Conservation (phyloP, 2,888 invertebrate genomes). For the Protodeltote pygarga region DNA sequence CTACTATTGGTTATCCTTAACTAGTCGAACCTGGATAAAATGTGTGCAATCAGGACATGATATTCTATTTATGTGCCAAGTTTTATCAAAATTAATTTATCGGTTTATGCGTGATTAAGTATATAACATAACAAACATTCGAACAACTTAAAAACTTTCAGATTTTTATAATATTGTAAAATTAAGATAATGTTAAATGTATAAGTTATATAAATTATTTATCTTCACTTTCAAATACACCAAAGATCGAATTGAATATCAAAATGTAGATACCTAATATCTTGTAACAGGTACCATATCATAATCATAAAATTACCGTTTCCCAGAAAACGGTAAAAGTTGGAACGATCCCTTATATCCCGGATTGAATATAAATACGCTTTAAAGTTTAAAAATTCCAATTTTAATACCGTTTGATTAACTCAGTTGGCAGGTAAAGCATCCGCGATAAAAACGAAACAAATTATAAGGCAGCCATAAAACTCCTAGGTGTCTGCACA, state of each 20-base stretch:
- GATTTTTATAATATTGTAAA: too few relatives aligned
- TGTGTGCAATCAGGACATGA: too few relatives aligned
- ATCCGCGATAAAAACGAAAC: constrained; percentile 80
- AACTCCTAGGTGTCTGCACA: constrained; percentile 81
- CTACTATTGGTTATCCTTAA: too few relatives aligned
- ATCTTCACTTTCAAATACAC: too few relatives aligned
- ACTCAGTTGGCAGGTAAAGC: constrained; percentile 60
- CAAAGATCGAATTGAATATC: constrained; percentile 12
- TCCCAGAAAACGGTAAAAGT: constrained; percentile 29
- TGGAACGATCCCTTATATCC: constrained; percentile 15
- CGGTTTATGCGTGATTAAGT: too few relatives aligned
- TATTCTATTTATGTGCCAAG: too few relatives aligned
- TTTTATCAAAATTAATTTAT: too few relatives aligned
- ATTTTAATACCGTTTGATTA: constrained; percentile 68
- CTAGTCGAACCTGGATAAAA: too few relatives aligned
- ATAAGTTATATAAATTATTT: too few relatives aligned
- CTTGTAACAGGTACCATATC: too few relatives aligned
- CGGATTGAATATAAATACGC: constrained; percentile 45
- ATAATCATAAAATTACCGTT: constrained; percentile 20
- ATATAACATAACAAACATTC: not conserved
- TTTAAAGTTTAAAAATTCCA: constrained; percentile 46
- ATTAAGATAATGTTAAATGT: too few relatives aligned
- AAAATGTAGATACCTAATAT: constrained; percentile 1
- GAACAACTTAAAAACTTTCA: too few relatives aligned
- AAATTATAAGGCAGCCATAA: constrained; percentile 84